Evolutionary conservation across 2,888 invertebrate genomes (phyloP).

Genomic region (Cantharis flavilabris): DNA sequence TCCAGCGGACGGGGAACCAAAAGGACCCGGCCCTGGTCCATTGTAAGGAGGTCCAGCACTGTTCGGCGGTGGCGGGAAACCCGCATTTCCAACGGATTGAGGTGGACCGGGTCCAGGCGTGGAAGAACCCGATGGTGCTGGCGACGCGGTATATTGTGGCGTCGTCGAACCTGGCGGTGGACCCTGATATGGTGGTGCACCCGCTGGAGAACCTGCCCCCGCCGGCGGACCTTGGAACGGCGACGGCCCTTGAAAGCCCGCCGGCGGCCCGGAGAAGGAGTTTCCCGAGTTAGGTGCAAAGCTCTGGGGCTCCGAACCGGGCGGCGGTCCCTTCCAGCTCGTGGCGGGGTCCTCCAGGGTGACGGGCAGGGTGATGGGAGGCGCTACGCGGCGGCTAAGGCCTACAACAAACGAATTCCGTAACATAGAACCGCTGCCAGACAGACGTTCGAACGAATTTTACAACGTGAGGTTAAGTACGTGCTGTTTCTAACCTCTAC

Average conservation of each 20-base stretch:
- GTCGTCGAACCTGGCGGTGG: slow-evolving; percentile 76
- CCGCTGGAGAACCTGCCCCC: slow-evolving; percentile 75
- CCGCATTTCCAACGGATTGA: slow-evolving; percentile 57
- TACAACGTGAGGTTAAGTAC: slow-evolving; percentile 45
- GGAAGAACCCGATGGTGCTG: slow-evolving; percentile 80
- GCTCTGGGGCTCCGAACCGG: slow-evolving; percentile 68
- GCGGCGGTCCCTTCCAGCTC: slow-evolving; percentile 80
- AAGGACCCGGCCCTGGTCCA: slow-evolving; percentile 68
- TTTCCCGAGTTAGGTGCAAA: slow-evolving; percentile 67
- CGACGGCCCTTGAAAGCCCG: slow-evolving; percentile 59
- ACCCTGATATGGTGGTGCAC: slow-evolving; percentile 72
- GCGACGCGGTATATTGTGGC: slow-evolving; percentile 85
- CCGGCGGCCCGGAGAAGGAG: slow-evolving; percentile 65
- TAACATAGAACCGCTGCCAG: slow-evolving; percentile 36
- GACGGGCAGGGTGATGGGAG: slow-evolving; percentile 69
- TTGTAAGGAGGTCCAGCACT: slow-evolving; percentile 71
- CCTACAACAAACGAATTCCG: slow-evolving; percentile 59
- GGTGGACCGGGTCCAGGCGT: slow-evolving; percentile 75
- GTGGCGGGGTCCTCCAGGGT: slow-evolving; percentile 76
- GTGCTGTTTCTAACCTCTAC: slow-evolving; percentile 47
- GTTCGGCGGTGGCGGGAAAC: slow-evolving; percentile 62
- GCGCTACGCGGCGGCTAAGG: slow-evolving; percentile 80
- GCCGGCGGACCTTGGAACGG: slow-evolving; percentile 71
- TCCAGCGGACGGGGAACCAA: slow-evolving; percentile 70
- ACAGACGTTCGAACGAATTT: slow-evolving; percentile 29